These are phyloP conservation scores for Pteronura brasiliensis DNA, from an alignment of 2,113 vertebrate species.

Conservation along the genomic window DNA sequence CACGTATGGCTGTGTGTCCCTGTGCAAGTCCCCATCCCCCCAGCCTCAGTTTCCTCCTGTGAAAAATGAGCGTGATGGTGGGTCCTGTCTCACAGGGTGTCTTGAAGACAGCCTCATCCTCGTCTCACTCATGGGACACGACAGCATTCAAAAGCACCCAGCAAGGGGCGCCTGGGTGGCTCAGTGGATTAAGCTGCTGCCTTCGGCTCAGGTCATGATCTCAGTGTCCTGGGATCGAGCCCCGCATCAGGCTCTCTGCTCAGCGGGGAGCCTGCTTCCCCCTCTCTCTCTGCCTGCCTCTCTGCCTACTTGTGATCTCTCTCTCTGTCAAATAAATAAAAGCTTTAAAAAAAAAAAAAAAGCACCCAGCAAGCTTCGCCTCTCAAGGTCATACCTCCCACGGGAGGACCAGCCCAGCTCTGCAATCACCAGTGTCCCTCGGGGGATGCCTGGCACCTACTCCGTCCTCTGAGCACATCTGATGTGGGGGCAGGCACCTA, in stretches of 20 bases:
- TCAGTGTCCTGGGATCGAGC: too few relatives aligned
- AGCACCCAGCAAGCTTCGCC: fast-evolving
- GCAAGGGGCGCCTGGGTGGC: too few relatives aligned
- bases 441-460: neutral
- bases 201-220: too few relatives aligned
- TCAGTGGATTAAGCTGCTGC: too few relatives aligned
- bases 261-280: too few relatives aligned
- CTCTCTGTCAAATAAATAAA: too few relatives aligned
- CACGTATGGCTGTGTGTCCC: neutral
- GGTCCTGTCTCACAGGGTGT: neutral
- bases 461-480: neutral
- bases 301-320: too few relatives aligned
- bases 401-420: neutral
- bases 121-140: neutral
- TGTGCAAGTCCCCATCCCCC: neutral
- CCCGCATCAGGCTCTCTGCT: too few relatives aligned
- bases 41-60: neutral
- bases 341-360: too few relatives aligned
- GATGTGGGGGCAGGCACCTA: fast-evolving
- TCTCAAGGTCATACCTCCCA: neutral
- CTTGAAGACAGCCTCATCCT: neutral
- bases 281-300: too few relatives aligned
- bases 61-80: neutral
- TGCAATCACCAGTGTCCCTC: neutral
- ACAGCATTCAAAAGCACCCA: neutral